These are phyloP conservation scores for Lycopodina hypogea DNA, from an alignment of 37 sponge, comb jelly and placozoan species.

Conservation along the genomic window DNA sequence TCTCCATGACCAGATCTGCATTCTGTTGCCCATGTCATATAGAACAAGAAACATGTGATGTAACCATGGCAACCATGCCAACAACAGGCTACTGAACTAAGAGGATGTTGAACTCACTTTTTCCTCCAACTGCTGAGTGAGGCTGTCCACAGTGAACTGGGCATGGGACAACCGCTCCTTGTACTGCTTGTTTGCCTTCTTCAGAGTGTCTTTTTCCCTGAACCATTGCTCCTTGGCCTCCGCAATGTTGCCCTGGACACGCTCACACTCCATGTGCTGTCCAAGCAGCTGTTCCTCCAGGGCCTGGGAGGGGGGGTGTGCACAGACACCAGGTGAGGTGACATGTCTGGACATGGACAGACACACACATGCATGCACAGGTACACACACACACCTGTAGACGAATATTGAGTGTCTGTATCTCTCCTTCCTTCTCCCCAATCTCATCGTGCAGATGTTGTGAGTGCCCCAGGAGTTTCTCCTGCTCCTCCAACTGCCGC, in stretches of 20 bases:
- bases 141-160: conserved; percentile 19
- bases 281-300: conserved; percentile 60
- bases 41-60: too few relatives aligned
- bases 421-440: conserved; percentile 34
- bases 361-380: neutral
- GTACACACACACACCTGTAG: conserved; percentile 27
- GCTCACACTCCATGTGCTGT: conserved; percentile 23
- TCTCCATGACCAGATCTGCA: conserved; percentile 32
- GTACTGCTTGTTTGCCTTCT: conserved; percentile 55
- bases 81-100: neutral
- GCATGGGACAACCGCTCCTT: conserved; percentile 21
- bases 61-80: too few relatives aligned
- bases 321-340: too few relatives aligned
- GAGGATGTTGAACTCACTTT: conserved; percentile 7
- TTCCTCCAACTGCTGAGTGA: conserved; percentile 29
- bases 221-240: conserved; percentile 35
- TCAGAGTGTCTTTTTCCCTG: conserved; percentile 63
- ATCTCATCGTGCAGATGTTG: conserved; percentile 42
- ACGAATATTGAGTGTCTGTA: conserved; percentile 36
- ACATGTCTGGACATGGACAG: neutral
- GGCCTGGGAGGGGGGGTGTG: conserved; percentile 18
- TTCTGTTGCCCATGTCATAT: conserved; percentile 19
- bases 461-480: conserved; percentile 39
- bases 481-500: conserved; percentile 35
- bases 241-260: conserved; percentile 35